Evolutionary conservation across 2,888 invertebrate genomes (phyloP).

Genomic region (Pammene aurita): DNA sequence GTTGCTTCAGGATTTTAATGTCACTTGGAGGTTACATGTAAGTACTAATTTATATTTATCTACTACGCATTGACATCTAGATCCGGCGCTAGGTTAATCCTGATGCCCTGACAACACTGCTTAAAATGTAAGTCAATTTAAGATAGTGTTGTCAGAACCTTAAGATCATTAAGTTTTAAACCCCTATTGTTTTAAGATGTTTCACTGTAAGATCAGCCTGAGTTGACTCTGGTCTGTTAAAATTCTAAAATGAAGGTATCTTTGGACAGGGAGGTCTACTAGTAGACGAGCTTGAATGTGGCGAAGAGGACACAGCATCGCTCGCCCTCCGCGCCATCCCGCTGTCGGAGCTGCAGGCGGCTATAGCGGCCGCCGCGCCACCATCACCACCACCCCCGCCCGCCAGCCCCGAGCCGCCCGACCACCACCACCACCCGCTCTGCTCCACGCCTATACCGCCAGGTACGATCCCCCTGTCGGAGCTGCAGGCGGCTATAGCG

Average conservation of each 20-base stretch:
- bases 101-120: too few relatives aligned
- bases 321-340: constrained; percentile 55
- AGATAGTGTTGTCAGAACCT: too few relatives aligned
- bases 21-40: constrained; percentile 65
- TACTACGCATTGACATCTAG: too few relatives aligned
- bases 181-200: too few relatives aligned
- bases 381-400: constrained; percentile 47
- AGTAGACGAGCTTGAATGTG: constrained; percentile 62
- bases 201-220: too few relatives aligned
- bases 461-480: constrained; percentile 42
- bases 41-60: constrained; percentile 29
- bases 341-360: constrained; percentile 68
- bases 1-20: constrained; percentile 68
- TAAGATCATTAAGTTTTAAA: too few relatives aligned
- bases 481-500: constrained; percentile 67
- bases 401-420: constrained; percentile 2
- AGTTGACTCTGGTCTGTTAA: too few relatives aligned
- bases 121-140: too few relatives aligned
- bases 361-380: constrained; percentile 59
- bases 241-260: too few relatives aligned
- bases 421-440: neutral
- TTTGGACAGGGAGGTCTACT: constrained; percentile 59
- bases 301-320: constrained; percentile 11
- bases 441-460: constrained; percentile 23
- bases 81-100: too few relatives aligned